Base-by-base conservation (phyloP, 2,113 vertebrate species). In the Oncorhynchus nerka region DNA sequence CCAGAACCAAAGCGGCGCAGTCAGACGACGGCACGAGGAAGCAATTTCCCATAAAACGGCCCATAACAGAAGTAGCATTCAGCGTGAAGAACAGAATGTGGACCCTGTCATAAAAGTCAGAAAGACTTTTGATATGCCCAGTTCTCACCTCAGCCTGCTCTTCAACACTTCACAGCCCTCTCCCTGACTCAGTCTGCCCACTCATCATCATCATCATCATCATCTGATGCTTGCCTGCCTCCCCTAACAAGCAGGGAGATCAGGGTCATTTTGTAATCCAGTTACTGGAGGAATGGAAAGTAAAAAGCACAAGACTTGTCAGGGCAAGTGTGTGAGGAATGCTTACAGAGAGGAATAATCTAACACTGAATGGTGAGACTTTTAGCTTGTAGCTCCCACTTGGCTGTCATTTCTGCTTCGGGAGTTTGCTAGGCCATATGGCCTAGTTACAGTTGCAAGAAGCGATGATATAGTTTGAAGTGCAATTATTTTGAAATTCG, bases 21-120 rank as follows among this genome's bases (percentile, higher is more conserved):
- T 55, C 51, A 55, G 51, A 55, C 15, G 5, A 19, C 51, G 5
- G 51, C 51, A 55, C 51, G 16, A 19, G 16, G 51, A 55, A 19
- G 51, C 51, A 55, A 55, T 55, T 55, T 55, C 19, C 51, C 51
- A 55, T 55, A 19, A 55, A 55, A 55, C 19, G 16, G 22, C 57
- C 32, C 70, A 70, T 30, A 75, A 65, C 67, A 79, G 79, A 77
- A 74, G 75, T 59, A 70, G 57, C 71, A 48, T 79, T 79, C 48
- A 69, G 64, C 5, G 34, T 45, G 15, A 72, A 28, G 19, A 24
- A 51, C 79, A 49, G 75, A 45, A 48, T 24, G n/a, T 5, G 51
- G 15, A 34, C 5, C 51, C 26, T 12, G 57, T 72, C 5, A 49
- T 57, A 77, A 79, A 74, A 74, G 67, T 61, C 30, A 79, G 51